These are phyloP conservation scores for Drosophila leontia DNA, from an alignment of 1,140 invertebrate species.

Conservation along the genomic window DNA sequence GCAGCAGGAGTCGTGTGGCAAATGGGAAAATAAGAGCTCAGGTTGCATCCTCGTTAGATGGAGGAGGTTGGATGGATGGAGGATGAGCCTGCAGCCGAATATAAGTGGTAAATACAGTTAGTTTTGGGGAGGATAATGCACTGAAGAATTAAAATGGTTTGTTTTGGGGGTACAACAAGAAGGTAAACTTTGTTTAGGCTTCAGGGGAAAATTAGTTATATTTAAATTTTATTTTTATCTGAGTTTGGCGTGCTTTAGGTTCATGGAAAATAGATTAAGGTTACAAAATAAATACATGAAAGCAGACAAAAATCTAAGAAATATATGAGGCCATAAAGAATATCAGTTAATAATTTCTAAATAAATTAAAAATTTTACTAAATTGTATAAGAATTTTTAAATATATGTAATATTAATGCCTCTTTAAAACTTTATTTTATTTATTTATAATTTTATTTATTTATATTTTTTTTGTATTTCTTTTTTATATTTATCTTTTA, in stretches of 20 bases:
- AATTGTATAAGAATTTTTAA: background rate
- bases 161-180: background rate
- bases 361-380: background rate
- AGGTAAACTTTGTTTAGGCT: background rate
- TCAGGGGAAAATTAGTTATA: background rate
- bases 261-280: background rate
- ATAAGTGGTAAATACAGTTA: constrained; percentile 16
- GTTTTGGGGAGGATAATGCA: background rate
- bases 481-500: no score
- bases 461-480: no score
- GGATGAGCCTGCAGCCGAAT: constrained; percentile 2
- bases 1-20: constrained; percentile 33
- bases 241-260: background rate
- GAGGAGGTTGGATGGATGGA: background rate
- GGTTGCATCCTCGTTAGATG: constrained; percentile 38
- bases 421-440: no score
- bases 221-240: background rate
- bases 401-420: no score
- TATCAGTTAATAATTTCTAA: no score
- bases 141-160: background rate
- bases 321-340: background rate
- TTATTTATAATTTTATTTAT: no score
- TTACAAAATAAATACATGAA: background rate
- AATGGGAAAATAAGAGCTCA: constrained; percentile 49
- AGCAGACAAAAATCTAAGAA: no score